These are phyloP conservation scores for Hirtodrosophila trivittata DNA, from an alignment of 2,888 invertebrate species.

Conservation along the genomic window DNA sequence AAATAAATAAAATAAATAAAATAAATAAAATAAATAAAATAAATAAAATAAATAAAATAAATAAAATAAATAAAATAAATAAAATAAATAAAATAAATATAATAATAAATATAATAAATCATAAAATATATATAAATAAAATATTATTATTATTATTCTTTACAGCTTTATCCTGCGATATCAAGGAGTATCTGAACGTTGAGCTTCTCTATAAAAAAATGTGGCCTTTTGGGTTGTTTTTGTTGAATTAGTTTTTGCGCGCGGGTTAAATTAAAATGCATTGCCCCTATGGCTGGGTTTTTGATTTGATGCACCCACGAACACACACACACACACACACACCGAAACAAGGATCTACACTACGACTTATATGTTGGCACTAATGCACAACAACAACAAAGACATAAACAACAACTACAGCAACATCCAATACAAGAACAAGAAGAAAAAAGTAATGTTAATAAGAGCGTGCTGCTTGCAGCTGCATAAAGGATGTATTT, in stretches of 20 bases:
- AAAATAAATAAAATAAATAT: too few relatives aligned
- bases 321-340: conserved; percentile 14
- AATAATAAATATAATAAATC: too few relatives aligned
- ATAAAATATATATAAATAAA: too few relatives aligned
- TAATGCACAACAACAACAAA: conserved; percentile 28
- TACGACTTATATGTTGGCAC: conserved; percentile 32
- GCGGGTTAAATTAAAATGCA: conserved; percentile 72
- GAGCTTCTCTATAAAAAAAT: not conserved
- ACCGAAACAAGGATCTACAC: conserved; percentile 1
- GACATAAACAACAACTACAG: conserved; percentile 8
- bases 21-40: too few relatives aligned
- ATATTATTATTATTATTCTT: too few relatives aligned
- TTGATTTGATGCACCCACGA: conserved; percentile 64
- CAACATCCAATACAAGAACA: conserved; percentile 4
- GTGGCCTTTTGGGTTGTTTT: conserved; percentile 18
- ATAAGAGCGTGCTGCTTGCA: conserved; percentile 34
- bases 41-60: too few relatives aligned
- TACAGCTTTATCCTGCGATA: not conserved
- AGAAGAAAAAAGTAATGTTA: conserved; percentile 22
- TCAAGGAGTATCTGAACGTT: conserved; percentile 13
- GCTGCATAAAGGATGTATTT: conserved; percentile 53
- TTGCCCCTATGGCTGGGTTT: conserved; percentile 58
- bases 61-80: too few relatives aligned
- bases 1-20: too few relatives aligned
- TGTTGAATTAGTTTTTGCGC: conserved; percentile 45